Evolutionary conservation across 1,140 invertebrate genomes (phyloP), one percentile per base, ranked within the genome.

Genomic region (Solen grandis): DNA sequence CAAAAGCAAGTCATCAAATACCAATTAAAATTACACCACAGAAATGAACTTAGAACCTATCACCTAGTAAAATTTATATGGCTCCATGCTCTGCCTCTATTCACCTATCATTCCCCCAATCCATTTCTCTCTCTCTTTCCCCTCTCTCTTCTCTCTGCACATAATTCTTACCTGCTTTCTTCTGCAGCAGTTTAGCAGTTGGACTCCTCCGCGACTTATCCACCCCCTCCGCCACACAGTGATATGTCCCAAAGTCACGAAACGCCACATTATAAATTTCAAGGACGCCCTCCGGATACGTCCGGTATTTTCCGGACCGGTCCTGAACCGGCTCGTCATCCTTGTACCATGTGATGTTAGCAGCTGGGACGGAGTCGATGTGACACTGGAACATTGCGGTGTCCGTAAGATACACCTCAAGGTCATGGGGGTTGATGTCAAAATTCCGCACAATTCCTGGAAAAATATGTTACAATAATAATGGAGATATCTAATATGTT

Each of bases 341-440:
- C 29, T 79, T 79, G 63, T 46, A 70, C 76, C 76, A 79, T 36
- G 76, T 62, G 41, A 70, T 70, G 38, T 79, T 79, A 1, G 76
- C 66, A n/a, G 33, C 4, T 25, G 76, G 76, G 5, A 79, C 22
- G 4, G 66, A 70, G 2, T 69, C 38, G 27, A 79, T 79, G 2
- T 52, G 25, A 72, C 76, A 79, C 29, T 79, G 76, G 33, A 79
- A 79, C 76, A 79, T 69, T 5, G 76, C 76, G 13, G 76, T 79
- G 66, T 79, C 76, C 1, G 66, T 31, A 14, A 79, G 41, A 50
- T 79, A 79, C 2, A 79, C 68, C 25, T 70, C 66, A 19, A 69
- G 33, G 46, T 79, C 66, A 27, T 14, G n/a, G 13, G 76, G 76
- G 14, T 79, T 66, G 3, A 70, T 62, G 36, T 60, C 0, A 31